Conservation (phyloP, 2,113 vertebrate species). For the Turnix velox region DNA sequence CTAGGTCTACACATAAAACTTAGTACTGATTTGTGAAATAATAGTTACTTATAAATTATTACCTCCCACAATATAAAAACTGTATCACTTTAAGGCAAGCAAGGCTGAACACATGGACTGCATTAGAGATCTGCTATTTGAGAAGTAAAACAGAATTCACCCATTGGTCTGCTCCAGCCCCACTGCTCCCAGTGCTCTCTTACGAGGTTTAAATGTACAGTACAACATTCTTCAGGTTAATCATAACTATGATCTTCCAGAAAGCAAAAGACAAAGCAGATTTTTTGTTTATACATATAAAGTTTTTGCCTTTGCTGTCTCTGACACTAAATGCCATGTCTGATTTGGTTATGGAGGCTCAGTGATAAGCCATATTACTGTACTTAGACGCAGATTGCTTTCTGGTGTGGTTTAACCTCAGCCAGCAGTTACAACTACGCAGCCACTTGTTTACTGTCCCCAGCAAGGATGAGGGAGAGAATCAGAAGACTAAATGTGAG, state of each 20-base stretch:
- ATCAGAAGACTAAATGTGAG: not conserved
- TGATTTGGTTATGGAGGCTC: not conserved
- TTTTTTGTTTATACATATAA: conserved; percentile 22
- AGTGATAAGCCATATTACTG: not conserved
- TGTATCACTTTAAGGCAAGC: conserved; percentile 20
- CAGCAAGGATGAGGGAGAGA: not conserved
- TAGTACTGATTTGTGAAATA: not conserved
- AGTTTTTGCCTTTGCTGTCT: conserved; percentile 40
- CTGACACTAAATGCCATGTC: not conserved
- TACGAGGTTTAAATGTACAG: not conserved
- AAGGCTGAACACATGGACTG: conserved; percentile 47
- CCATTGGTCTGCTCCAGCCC: conserved; percentile 8
- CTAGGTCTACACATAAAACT: not conserved
- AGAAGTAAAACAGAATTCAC: conserved; percentile 46
- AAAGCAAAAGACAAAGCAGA: conserved; percentile 22
- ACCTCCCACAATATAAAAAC: conserved; percentile 32
- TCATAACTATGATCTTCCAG: conserved; percentile 10
- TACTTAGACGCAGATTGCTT: not conserved
- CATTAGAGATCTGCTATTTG: conserved; percentile 31
- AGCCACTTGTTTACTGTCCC: not conserved
- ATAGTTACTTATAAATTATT: conserved; percentile 16
- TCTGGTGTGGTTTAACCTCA: not conserved
- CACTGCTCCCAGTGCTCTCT: not conserved
- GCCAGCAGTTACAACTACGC: not conserved
- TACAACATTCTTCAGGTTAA: conserved; percentile 40